Base-by-base conservation (phyloP, 2,113 vertebrate species). In the Triplophysa siluroides region DNA sequence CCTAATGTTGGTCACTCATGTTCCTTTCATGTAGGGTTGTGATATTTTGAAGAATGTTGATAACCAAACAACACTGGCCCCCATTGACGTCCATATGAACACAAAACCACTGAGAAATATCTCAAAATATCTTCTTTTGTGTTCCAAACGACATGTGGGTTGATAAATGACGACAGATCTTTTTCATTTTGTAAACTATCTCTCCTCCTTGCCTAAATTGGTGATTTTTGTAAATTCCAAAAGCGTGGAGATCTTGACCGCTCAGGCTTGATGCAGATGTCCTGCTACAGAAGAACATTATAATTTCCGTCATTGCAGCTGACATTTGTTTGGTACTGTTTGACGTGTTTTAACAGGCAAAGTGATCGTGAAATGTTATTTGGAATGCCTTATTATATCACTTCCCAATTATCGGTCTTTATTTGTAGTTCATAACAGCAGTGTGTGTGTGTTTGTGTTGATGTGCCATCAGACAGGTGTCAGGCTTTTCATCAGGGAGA, bases 381-480 rank as follows among this genome's bases (percentile, higher is more conserved):
- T 66, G 43, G 21, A 6, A 24, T 68, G 50, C 58, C 58, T 75
- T 75, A 62, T 63, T 75, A 75, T 75, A 45, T 75, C 43, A 3
- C 58, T 23, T 75, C 29, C 71, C 78, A 80, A 66, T 74, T 73
- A 80, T 38, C 24, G 21, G 10, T 38, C 47, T 62, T 26, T 13
- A 19, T 65, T 29, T 80, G 2, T 14, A 45, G n/a, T 58, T 74
- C 54, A 16, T 54, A 65, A 63, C 26, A 56, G 21, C 21, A 38
- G 54, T 33, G 6, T 12, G 18, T 47, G 70, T 65, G 52, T 38
- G 61, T 73, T 63, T 65, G 50, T 75, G 61, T 52, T 43, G 62
- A 71, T 61, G 50, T 82, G 75, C 43, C 61, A 68, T 77, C 74
- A 76, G 78, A 79, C 78, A 80, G 78, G 71, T 83, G 78, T 70